Evolutionary conservation across 1,140 invertebrate genomes (phyloP).

Genomic region (Caenorhabditis elegans): WBcel235 BX284603.4:13481001-13481500

Average conservation of each 20-base stretch:
- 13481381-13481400: background rate
- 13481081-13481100: background rate
- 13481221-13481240: too few relatives aligned
- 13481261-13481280: too few relatives aligned
- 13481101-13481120: slow-evolving; percentile 23
- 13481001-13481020: background rate
- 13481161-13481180: too few relatives aligned
- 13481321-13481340: too few relatives aligned
- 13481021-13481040: background rate
- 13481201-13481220: too few relatives aligned
- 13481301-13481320: too few relatives aligned
- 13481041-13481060: background rate
- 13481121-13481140: background rate
- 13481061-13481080: background rate
- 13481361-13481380: background rate
- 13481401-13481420: background rate
- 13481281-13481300: too few relatives aligned
- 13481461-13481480: background rate
- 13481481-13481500: slow-evolving; percentile 18
- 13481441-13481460: background rate
- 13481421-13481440: too few relatives aligned
- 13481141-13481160: too few relatives aligned
- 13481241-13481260: too few relatives aligned
- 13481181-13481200: too few relatives aligned
- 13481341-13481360: background rate